Conservation (phyloP, 2,113 vertebrate genomes). For the Muntiacus muntjak region DNA sequence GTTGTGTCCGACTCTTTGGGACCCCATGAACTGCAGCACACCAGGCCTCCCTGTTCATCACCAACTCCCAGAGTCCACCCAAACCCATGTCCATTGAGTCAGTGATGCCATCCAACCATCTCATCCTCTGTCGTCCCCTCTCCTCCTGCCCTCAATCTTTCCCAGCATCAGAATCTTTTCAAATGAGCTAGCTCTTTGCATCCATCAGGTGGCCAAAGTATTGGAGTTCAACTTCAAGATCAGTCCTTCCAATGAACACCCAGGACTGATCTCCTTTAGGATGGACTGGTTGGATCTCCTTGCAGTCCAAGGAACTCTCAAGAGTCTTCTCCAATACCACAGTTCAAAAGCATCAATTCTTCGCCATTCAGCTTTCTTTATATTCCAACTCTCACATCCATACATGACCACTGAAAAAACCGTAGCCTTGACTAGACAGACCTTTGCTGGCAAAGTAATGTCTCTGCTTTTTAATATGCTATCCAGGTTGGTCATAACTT, state of each 20-base stretch:
- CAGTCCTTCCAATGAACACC: not conserved
- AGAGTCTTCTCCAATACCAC: not conserved
- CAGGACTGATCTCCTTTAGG: not conserved
- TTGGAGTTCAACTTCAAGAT: not conserved
- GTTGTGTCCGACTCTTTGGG: accelerated
- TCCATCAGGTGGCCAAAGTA: not conserved
- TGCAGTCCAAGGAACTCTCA: not conserved
- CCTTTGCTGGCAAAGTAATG: too few species aligned
- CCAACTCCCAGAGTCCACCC: accelerated
- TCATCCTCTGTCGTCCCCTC: not conserved
- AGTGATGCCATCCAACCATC: not conserved
- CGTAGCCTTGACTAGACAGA: not conserved
- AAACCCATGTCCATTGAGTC: accelerated
- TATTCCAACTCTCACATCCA: not conserved
- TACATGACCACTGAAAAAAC: not conserved
- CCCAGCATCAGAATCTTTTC: not conserved
- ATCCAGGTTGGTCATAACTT: too few species aligned
- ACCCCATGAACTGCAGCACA: accelerated
- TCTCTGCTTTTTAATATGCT: too few species aligned
- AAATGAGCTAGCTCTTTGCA: not conserved
- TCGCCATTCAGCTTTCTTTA: not conserved
- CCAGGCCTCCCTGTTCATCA: not conserved
- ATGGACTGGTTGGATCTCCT: not conserved
- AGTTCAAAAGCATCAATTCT: not conserved
- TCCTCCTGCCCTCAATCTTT: not conserved